Evolutionary conservation across 2,797 vertebrate genomes (phyloP), one percentile per base, ranked within the genome.

Genomic region (Tenualosa thibaudeaui): DNA sequence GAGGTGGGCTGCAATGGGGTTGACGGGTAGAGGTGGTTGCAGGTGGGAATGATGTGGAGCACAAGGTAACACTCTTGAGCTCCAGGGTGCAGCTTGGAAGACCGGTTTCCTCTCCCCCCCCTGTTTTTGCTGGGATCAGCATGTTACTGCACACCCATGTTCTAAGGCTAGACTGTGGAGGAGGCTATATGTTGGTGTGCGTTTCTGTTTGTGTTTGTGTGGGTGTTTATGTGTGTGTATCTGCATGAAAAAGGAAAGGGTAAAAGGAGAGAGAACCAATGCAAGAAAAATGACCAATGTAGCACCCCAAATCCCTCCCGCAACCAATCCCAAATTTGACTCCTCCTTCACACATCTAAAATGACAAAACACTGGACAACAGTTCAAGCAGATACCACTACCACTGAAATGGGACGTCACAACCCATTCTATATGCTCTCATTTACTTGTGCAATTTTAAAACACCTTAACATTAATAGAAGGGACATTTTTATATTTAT

Each of bases 21-120:
- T 78, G 88, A 85, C 86, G 87, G 86, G 86, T 86, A 43, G 85
- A 81, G 85, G 85, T 85, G 88, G 87, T 71, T 51, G 50, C 7
- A 86, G 65, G 24, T 68, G 26, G 65, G 31, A 31, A 22, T 22
- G 40, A 15, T 4, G 6, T 5, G 71, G 17, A 17, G 40, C 37
- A 31, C 10, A 24, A 0, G 26, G 71, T 78, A 15, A 6, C 6
- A 2, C 71, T 83, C 88, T 83, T 90, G 89, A 91, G 87, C 89
- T 90, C 87, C 88, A 84, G 85, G 86, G 83, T 87, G 26, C 40
- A 78, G n/a, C 82, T 56, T 19, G 51, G 86, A 91, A 83, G 84
- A 87, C 15, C 68, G 86, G 88, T 90, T 84, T 85, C 84, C 83
- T 86, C 83, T 4, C 40, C 88, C 86, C 85, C 17, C 50, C 86